Evolutionary conservation across 2,113 vertebrate genomes (phyloP), one percentile per base, ranked within the genome.

Genomic region (Ceyx melanurus): DNA sequence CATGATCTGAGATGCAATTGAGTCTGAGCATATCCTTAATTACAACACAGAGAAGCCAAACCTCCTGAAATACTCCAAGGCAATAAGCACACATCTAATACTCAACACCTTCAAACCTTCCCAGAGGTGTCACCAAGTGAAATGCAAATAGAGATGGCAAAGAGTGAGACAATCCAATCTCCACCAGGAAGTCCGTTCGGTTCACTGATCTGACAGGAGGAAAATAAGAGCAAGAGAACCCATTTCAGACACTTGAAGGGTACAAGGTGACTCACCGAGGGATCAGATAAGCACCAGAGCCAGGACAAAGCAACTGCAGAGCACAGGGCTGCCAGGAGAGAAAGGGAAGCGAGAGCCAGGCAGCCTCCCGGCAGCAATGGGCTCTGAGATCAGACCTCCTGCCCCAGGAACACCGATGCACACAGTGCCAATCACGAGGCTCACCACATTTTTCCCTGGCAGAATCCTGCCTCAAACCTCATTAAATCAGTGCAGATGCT

Each of bases 371-470:
- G 45, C 62, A 74, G 76, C 50, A 74, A 28, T 2, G 2, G 29
- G 54, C 18, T 10, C 48, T 57, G 23, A 45, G 58, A 56, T 17
- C 23, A 53, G 70, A 50, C 14, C 58, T 90, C n/a, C n/a, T 12
- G 40, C 1, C 2, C 62, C 78, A 73, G 50, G 61, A 75, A 42
- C 50, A 54, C 0, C 4, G 19, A 26, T 2, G 3, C 28, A 62
- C 33, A 23, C 15, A 14, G 1, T 0, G 3, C 9, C 0, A 1
- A 17, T 43, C 56, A 42, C 0, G 0, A 76, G 37, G 31, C 46
- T 75, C 0, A 0, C 13, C 15, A 16, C 29, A 20, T 51, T 82
- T 72, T 13, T 3, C 3, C 57, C 82, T 68, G 37, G 37, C 60
- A 81, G 33, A 67, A 93, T 82, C 54, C 71, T 73, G 60, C 76